Base-by-base conservation (phyloP, 2,888 invertebrate genomes). In the Scaptomyza polygonia region DNA sequence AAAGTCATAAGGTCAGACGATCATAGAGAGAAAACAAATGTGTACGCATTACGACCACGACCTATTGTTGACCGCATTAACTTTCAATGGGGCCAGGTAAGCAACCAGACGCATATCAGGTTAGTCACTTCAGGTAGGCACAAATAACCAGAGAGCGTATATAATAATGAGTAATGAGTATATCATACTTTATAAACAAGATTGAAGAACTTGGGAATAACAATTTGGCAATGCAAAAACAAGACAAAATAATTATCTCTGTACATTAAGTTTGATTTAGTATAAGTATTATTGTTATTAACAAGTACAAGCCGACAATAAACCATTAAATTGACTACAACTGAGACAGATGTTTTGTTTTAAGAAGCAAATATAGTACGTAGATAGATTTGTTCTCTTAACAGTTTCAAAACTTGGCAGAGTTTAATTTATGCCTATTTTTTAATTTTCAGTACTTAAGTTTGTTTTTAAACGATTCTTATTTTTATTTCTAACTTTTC, bases 1-100 rank as follows among this genome's bases (percentile, higher is more conserved):
- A 74, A 74, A 72, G 74, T 74, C 77, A 76, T 74, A 76, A 74
- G 74, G 74, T 74, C 77, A 74, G 67, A 62, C 66, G 66, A 29
- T 34, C 51, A 65, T 42, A 45, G 53, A 55, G 63, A 8, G 27
- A 25, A 25, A 25, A 53, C 49, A 64, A 42, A 43, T 55, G 52
- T 62, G 52, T 62, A 57, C 53, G 40, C 55, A 65, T 52, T 66
- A 61, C 36, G 47, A 27, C 51, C 34, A 43, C 67, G 51, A 62
- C 67, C 42, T 54, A 71, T 66, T 72, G 61, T 72, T 66, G 72
- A 70, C 58, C 66, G 53, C 57, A 39, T 72, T 58, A 44, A 21
- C 40, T 57, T 40, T 65, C 71, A 52, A 43, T 30, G 71, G 56
- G 39, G 4, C 39, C 39, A 39, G 39, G 16, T 39, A 39, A 16